Conservation (phyloP, 2,888 invertebrate species). For the Hartigia nigra region DNA sequence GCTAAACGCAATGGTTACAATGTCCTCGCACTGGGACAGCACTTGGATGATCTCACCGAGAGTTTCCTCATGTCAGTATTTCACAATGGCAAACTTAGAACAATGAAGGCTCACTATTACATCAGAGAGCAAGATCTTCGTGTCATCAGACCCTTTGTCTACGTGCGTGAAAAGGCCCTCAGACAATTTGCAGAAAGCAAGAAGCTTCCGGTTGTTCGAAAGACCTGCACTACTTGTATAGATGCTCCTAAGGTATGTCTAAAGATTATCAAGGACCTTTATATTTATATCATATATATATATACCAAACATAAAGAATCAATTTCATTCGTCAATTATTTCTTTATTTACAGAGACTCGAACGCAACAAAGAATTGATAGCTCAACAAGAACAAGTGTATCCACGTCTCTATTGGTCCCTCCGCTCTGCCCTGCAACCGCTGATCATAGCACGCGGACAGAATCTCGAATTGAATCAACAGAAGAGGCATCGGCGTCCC, state of each 20-base stretch:
- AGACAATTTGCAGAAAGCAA: constrained; percentile 80
- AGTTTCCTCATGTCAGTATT: constrained; percentile 85
- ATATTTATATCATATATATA: constrained; percentile 6
- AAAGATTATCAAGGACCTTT: background rate
- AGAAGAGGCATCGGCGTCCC: constrained; percentile 69
- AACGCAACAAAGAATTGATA: constrained; percentile 75
- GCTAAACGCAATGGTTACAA: constrained; percentile 84
- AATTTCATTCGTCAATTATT: background rate
- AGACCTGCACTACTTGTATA: constrained; percentile 64
- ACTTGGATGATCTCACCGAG: constrained; percentile 85
- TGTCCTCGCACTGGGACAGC: constrained; percentile 89
- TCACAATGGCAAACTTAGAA: constrained; percentile 81
- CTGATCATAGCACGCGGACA: constrained; percentile 71
- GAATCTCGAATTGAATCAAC: constrained; percentile 63
- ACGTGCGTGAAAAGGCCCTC: constrained; percentile 82
- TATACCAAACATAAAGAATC: background rate
- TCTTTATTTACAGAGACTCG: constrained; percentile 66
- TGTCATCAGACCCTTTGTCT: constrained; percentile 88
- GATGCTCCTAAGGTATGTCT: constrained; percentile 68
- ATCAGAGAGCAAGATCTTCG: constrained; percentile 84
- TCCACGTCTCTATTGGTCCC: constrained; percentile 79
- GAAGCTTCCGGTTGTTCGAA: constrained; percentile 77
- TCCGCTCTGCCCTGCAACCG: constrained; percentile 82
- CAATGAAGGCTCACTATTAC: constrained; percentile 84
- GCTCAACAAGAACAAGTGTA: constrained; percentile 80